Percentiles rank a stretch among this genome's conserved stretches.
These are phyloP conservation scores for Perccottus glenii DNA, from an alignment of 2,113 vertebrate genomes.

Conservation along the genomic window DNA sequence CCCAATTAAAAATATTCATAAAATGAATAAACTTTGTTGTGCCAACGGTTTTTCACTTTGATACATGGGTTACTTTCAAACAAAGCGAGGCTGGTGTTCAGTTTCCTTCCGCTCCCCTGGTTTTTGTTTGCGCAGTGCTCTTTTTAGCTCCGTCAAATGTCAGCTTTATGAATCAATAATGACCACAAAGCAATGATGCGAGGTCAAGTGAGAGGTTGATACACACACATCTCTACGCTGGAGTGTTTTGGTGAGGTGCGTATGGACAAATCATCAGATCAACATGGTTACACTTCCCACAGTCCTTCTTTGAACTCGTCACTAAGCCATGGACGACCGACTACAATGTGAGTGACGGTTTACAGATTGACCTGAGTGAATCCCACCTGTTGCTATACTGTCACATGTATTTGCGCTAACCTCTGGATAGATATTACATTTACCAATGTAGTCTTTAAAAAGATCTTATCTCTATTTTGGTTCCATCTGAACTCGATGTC, in stretches of 20 bases:
- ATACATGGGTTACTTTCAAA: neutral
- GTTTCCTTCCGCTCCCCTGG: constrained; percentile 12
- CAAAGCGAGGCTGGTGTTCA: neutral
- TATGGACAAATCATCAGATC: constrained; percentile 19
- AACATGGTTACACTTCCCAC: neutral
- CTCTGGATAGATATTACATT: neutral
- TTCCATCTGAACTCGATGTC: constrained; percentile 18
- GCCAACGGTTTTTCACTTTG: neutral
- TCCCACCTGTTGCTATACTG: constrained; percentile 7
- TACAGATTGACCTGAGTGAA: constrained; percentile 33
- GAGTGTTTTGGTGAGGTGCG: constrained; percentile 12
- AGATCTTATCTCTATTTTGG: neutral
- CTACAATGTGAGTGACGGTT: constrained; percentile 19
- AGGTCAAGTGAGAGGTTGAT: constrained; percentile 27
- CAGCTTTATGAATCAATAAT: constrained; percentile 19
- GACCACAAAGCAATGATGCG: constrained; percentile 1
- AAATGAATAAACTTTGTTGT: neutral
- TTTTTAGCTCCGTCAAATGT: neutral
- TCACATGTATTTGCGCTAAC: neutral
- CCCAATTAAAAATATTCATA: too few species aligned
- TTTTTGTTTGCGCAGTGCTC: constrained; percentile 4
- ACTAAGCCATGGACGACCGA: constrained; percentile 16
- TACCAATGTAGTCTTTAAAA: constrained; percentile 11
- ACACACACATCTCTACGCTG: constrained; percentile 5
- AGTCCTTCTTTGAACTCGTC: constrained; percentile 20